Conservation (phyloP, 2,113 vertebrate genomes). For the Phalacrocorax brasilianus region DNA sequence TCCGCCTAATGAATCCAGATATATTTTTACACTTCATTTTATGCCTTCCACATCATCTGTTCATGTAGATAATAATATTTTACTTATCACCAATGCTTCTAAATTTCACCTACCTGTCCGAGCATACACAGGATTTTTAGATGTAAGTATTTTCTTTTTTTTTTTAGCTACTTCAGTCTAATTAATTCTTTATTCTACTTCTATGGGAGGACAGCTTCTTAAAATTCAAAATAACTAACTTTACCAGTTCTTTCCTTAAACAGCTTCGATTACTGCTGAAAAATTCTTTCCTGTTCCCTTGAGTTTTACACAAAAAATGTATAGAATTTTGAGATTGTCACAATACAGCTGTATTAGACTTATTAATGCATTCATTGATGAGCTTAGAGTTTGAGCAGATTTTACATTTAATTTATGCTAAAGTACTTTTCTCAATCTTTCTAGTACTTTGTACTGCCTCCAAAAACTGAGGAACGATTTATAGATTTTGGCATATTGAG, state of each 20-base stretch:
- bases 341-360: not conserved
- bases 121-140: constrained; percentile 96
- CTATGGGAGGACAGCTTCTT: not conserved
- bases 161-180: not conserved
- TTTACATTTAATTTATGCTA: not conserved
- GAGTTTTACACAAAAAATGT: not conserved
- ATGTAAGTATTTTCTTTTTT: constrained; percentile 78
- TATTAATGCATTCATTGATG: not conserved
- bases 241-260: not conserved
- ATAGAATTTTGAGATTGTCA: not conserved
- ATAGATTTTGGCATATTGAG: constrained; percentile 96
- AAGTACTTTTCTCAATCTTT: constrained; percentile 42
- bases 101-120: constrained; percentile 96
- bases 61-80: constrained; percentile 95
- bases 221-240: not conserved
- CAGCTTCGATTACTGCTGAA: not conserved
- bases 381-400: not conserved
- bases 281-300: not conserved
- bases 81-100: constrained; percentile 96
- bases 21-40: constrained; percentile 94
- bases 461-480: constrained; percentile 85
- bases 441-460: constrained; percentile 89
- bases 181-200: not conserved
- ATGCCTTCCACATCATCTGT: constrained; percentile 90
- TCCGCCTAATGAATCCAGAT: constrained; percentile 88